A percentile compares a stretch with the other conserved stretches of the same genome.
Evolutionary conservation across 2,888 invertebrate species (phyloP).

Genomic region (Acanthoscelides obtectus): DNA sequence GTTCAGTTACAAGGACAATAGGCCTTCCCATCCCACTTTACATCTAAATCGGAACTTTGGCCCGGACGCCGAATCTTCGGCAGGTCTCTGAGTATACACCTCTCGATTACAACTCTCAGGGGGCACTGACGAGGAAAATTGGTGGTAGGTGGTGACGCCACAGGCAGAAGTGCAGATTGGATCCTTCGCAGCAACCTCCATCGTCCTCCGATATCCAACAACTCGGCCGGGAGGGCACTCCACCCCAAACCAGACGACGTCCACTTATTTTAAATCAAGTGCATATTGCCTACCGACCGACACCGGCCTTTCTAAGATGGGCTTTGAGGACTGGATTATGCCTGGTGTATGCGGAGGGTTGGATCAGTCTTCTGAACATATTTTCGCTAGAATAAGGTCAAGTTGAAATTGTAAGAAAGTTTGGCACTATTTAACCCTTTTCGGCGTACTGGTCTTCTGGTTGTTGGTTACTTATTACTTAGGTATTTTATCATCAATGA

Average conservation of each 20-base stretch:
- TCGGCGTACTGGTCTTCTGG: too few relatives aligned
- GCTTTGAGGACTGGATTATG: neutral
- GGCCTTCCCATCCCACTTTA: neutral
- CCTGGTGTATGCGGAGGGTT: neutral
- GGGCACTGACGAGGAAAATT: neutral
- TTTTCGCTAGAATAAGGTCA: too few relatives aligned
- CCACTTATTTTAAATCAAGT: neutral
- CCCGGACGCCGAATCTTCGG: neutral
- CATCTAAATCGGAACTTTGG: neutral
- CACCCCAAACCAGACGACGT: neutral
- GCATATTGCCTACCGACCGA: neutral
- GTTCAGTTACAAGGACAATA: neutral
- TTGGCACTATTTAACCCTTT: too few relatives aligned
- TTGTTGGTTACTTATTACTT: too few relatives aligned
- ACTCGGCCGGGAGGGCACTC: neutral
- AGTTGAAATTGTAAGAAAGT: too few relatives aligned
- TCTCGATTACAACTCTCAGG: neutral
- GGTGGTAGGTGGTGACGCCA: neutral
- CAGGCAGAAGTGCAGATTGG: neutral
- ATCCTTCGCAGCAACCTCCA: too few relatives aligned
- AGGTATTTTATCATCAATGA: too few relatives aligned
- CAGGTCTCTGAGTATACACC: neutral
- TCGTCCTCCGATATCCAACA: neutral
- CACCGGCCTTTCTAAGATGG: neutral
- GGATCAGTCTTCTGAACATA: too few relatives aligned